phyloP scores from a whole-genome alignment of 2,888 invertebrate species.

The Acleris sparsana region DNA sequence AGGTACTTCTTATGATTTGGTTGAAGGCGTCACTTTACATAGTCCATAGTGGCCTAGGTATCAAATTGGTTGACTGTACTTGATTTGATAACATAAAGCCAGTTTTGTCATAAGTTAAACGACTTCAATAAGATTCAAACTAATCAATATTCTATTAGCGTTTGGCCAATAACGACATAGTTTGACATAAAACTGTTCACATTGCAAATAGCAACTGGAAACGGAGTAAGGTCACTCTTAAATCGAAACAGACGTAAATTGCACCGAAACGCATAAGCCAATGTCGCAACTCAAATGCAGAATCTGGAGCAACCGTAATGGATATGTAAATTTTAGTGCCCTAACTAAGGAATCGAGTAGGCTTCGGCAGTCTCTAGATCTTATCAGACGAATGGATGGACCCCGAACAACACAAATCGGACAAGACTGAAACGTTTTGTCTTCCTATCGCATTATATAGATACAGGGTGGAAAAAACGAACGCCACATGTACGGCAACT shows the following conservation, averaged over 20 bases:
- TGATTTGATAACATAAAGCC: too few relatives aligned
- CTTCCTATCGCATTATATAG: conserved; percentile 3
- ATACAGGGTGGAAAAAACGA: too few relatives aligned
- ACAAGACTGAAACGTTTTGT: not conserved
- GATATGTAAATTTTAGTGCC: conserved; percentile 67
- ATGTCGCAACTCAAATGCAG: conserved; percentile 60
- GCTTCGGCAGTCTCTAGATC: conserved; percentile 58
- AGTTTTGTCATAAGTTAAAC: conserved; percentile 22
- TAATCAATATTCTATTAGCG: conserved; percentile 31
- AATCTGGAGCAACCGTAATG: conserved; percentile 69
- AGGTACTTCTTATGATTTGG: too few relatives aligned
- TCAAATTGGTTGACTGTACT: too few relatives aligned
- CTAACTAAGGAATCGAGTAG: conserved; percentile 53
- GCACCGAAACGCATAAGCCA: conserved; percentile 58
- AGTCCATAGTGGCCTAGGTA: too few relatives aligned
- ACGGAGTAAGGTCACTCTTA: conserved; percentile 48
- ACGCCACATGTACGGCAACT: too few relatives aligned
- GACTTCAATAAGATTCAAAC: conserved; percentile 23
- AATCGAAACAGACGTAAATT: conserved; percentile 62
- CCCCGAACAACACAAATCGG: conserved; percentile 17
- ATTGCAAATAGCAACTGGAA: conserved; percentile 44
- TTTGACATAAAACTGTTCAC: conserved; percentile 44
- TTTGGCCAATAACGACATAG: conserved; percentile 41
- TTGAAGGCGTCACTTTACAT: too few relatives aligned
- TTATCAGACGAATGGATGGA: conserved; percentile 19